Conservation (phyloP, 1,140 invertebrate genomes). For the Bombus waltoni region DNA sequence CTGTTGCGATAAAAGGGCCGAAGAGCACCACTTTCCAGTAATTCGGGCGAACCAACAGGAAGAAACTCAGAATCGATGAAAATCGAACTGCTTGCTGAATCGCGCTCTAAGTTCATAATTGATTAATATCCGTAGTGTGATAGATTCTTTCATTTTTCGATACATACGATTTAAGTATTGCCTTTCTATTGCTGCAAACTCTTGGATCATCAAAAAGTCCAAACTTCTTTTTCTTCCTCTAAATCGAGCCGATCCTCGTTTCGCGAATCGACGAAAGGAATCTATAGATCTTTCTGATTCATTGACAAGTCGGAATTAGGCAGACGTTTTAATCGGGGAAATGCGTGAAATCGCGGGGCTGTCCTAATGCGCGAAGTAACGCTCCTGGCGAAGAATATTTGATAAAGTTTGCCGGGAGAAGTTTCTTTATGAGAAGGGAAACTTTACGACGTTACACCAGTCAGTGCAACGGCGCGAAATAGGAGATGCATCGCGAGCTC, state of each 20-base stretch:
- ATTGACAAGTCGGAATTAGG: neutral
- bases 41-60: neutral
- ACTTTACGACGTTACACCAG: constrained; percentile 12
- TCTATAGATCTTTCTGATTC: neutral
- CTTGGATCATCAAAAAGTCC: too few relatives aligned
- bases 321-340: neutral
- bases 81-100: too few relatives aligned
- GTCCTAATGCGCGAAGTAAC: neutral
- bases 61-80: too few relatives aligned
- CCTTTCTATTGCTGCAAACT: too few relatives aligned
- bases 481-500: constrained; percentile 11
- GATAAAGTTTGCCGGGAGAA: neutral
- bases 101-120: too few relatives aligned
- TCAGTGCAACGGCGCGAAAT: neutral
- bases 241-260: too few relatives aligned
- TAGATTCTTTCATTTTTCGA: too few relatives aligned
- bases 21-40: neutral
- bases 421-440: constrained; percentile 13
- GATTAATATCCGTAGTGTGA: too few relatives aligned
- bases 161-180: too few relatives aligned
- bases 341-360: neutral
- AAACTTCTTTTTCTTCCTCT: too few relatives aligned
- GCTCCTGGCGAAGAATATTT: constrained; percentile 2
- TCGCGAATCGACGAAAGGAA: neutral
- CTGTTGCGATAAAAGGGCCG: too few relatives aligned